A percentile compares a stretch with the other conserved stretches of the same genome.
These are phyloP conservation scores for Gymnothorax reevesii DNA, from an alignment of 2,797 vertebrate species.

Conservation along the genomic window DNA sequence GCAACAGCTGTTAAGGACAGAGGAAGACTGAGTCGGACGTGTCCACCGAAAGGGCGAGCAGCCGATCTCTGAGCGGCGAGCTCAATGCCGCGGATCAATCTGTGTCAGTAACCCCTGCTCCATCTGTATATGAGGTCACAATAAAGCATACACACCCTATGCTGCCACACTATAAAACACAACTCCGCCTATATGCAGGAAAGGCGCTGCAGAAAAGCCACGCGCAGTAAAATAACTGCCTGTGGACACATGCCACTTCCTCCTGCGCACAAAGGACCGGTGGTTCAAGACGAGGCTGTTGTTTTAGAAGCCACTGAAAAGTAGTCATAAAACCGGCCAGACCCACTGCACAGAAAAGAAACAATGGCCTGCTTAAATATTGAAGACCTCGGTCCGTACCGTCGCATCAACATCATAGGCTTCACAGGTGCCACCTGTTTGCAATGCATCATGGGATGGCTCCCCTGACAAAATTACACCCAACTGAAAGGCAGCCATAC, in stretches of 20 bases:
- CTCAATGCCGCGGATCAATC: neutral
- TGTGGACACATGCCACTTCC: neutral
- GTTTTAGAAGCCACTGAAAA: neutral
- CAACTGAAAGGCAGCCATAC: neutral
- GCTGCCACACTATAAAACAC: no score
- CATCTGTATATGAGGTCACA: no score
- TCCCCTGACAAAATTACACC: neutral
- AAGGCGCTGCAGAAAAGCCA: neutral
- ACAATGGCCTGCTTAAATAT: neutral
- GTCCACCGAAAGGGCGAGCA: conserved; percentile 2
- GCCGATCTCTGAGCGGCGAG: neutral
- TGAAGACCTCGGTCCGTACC: neutral
- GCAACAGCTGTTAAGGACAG: conserved; percentile 66
- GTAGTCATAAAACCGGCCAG: neutral
- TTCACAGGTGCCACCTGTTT: neutral
- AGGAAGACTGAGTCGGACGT: conserved; percentile 49
- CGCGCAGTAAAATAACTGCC: neutral
- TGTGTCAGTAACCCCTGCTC: neutral
- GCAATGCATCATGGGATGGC: neutral
- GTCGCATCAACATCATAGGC: neutral
- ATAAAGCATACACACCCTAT: no score
- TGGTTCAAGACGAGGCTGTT: neutral
- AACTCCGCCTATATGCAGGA: no score
- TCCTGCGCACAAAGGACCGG: neutral
- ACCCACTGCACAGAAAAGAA: neutral